Evolutionary conservation across 2,797 vertebrate genomes (phyloP), one percentile per base, ranked within the genome.

Genomic region (Coreius guichenoti): DNA sequence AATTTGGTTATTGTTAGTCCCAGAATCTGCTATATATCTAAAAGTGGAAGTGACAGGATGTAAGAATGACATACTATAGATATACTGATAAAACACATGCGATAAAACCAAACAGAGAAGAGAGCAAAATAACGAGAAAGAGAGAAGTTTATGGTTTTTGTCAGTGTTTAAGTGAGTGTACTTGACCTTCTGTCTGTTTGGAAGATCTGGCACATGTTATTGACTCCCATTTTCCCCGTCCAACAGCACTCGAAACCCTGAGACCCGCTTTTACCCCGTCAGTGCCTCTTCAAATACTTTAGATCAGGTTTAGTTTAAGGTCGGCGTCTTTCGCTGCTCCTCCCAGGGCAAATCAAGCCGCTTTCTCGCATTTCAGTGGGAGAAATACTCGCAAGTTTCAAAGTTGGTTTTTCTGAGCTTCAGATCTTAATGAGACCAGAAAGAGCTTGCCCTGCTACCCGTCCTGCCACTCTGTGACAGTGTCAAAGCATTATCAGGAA

Each of bases 201-300:
- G 85, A 88, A 82, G 88, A 90, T 90, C 91, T 90, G 90, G 89
- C 90, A 84, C 88, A 87, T 88, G 90, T 88, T 91, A 91, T 90
- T 88, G 86, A 86, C 89, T 88, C 85, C 82, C 81, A 77, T 84
- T 88, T 86, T 88, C 82, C 84, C 85, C 63, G 63, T 82, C 82
- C 86, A 87, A 84, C 86, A 84, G 80, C 80, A 61, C 82, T 72
- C 81, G 79, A 86, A 69, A 86, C 87, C 76, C 85, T 74, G 79
- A 84, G 65, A 80, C 84, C 77, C 68, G 56, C 85, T 78, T 83
- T 86, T 63, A 80, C 86, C 86, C 85, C 82, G 68, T 88, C 9
- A 67, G 82, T 86, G 88, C 83, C 87, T 83, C 85, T 86, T 86
- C 78, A 81, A 86, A 75, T 86, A 86, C 56, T 82, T 75, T 76